These are phyloP conservation scores for Rhyacichthys aspro DNA, from an alignment of 2,797 vertebrate genomes.

Conservation along the genomic window DNA sequence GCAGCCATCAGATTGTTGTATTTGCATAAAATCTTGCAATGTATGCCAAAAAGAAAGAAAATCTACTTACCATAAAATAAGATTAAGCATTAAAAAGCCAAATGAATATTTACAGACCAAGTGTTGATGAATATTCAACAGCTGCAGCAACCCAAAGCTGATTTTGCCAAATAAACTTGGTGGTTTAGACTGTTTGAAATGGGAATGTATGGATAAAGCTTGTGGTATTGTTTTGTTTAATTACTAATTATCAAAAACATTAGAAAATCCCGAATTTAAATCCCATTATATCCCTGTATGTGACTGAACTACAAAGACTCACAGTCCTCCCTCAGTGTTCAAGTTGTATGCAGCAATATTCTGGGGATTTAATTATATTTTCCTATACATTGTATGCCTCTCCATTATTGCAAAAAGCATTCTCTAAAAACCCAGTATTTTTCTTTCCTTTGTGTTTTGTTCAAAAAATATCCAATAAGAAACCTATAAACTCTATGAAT, in stretches of 20 bases:
- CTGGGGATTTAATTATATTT: not conserved
- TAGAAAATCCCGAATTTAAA: conserved; percentile 14
- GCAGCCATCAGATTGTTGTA: conserved; percentile 27
- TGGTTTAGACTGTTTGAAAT: conserved; percentile 7
- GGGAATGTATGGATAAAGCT: not conserved
- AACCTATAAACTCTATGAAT: conserved; percentile 13
- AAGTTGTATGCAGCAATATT: conserved; percentile 20
- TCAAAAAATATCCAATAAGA: conserved; percentile 20
- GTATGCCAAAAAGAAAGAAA: conserved; percentile 2
- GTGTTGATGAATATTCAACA: conserved; percentile 7
- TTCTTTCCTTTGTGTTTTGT: conserved; percentile 7
- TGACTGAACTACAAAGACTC: conserved; percentile 12
- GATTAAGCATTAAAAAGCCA: conserved; percentile 14
- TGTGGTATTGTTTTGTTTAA: conserved; percentile 4
- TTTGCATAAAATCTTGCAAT: conserved; percentile 48
- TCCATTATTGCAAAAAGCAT: conserved; percentile 1
- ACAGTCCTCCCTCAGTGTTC: conserved; percentile 27
- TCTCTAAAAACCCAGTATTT: not conserved
- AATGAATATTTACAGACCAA: conserved; percentile 21
- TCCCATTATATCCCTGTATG: conserved; percentile 7
- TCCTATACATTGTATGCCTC: not conserved
- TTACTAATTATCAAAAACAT: conserved; percentile 8
- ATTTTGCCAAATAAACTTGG: conserved; percentile 15
- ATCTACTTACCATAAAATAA: conserved; percentile 25
- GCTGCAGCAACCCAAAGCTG: conserved; percentile 10